Base-by-base conservation (phyloP, 2,888 invertebrate species). In the Euphydryas editha region DNA sequence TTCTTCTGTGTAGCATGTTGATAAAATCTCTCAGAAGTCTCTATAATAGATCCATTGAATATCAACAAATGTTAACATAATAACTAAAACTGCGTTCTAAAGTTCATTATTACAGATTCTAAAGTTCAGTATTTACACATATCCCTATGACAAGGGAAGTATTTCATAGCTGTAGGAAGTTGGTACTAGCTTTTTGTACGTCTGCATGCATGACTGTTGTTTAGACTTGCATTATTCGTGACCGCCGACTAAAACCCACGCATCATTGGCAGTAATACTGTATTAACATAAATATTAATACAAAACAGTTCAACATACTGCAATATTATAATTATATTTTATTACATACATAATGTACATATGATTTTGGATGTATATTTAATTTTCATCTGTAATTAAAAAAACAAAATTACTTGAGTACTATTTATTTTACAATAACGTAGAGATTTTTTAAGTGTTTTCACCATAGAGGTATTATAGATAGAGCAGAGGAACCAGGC, bases 211-310 rank as follows among this genome's bases (percentile, higher is more conserved):
- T 47, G 58, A 24, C 42, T 37, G n/a, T 46, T 58, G 51, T 51
- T 24, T 11, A 54, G 18, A 1, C 54, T 59, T 51, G 58, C 58
- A 44, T 63, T 63, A 51, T 42, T 20, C 58, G 63, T 58, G 63
- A 51, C 49, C 42, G 42, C 11, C 49, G 47, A 51, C 49, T 63
- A 51, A 63, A n/a, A 8, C 30, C 30, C 42, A 63, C 63, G 63
- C 51, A 59, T 58, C 49, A 63, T 59, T 63, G 42, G 57, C 58
- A 51, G 21, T 49, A 58, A 63, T 49, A 47, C 49, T 15, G 17
- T 17, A 42, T 63, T 39, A 30, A 21, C 57, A 58, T 51, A 51
- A 58, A 47, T 51, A 18, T n/a, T 51, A 21, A 20, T 24, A 11
- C 46, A 24, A 13, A 36, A 17, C 47, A 42, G 46, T 58, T 49